phyloP scores from a whole-genome alignment of 2,113 vertebrate genomes.

The Chamaea fasciata region DNA sequence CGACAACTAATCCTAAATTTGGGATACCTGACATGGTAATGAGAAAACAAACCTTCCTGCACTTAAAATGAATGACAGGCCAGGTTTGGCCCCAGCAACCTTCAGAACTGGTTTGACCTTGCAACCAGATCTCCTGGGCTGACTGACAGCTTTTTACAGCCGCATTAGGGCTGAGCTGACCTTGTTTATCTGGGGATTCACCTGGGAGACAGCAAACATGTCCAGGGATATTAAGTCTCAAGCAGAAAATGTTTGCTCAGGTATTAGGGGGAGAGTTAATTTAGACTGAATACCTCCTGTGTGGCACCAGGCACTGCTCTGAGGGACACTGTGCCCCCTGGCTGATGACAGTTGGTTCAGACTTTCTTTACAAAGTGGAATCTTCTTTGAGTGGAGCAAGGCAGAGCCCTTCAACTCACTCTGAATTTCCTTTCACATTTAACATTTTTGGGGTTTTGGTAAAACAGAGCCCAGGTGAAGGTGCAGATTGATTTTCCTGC shows the following conservation, averaged over 20 bases:
- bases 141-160: slow-evolving; percentile 69
- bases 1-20: slow-evolving; percentile 47
- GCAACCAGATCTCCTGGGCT: slow-evolving; percentile 58
- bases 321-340: not conserved
- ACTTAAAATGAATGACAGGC: slow-evolving; percentile 63
- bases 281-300: slow-evolving; percentile 41
- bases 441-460: not conserved
- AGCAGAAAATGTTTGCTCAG: slow-evolving; percentile 65
- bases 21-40: slow-evolving; percentile 48
- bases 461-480: not conserved
- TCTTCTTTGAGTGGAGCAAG: not conserved
- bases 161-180: slow-evolving; percentile 62
- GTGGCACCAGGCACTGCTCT: slow-evolving; percentile 41
- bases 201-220: slow-evolving; percentile 66
- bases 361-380: not conserved
- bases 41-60: slow-evolving; percentile 58
- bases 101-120: slow-evolving; percentile 70
- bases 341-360: not conserved
- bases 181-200: slow-evolving; percentile 70
- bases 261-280: slow-evolving; percentile 59
- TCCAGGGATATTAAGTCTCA: slow-evolving; percentile 61
- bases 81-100: slow-evolving; percentile 53
- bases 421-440: not conserved
- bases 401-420: not conserved
- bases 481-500: not conserved